These are phyloP conservation scores for Onychostoma macrolepis DNA, from an alignment of 2,113 vertebrate genomes.

Conservation along the genomic window DNA sequence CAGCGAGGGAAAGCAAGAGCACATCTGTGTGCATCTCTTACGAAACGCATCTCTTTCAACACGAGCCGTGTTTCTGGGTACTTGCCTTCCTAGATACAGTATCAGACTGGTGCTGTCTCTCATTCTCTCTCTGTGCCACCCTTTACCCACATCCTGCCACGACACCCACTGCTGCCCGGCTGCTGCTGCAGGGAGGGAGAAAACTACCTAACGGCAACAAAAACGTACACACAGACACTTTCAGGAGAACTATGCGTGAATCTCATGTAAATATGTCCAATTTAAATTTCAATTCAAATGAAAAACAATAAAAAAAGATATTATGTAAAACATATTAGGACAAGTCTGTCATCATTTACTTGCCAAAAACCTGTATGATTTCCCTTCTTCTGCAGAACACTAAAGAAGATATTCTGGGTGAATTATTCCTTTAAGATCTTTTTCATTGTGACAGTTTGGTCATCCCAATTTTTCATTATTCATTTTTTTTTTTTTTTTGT, in stretches of 20 bases:
- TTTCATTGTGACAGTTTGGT: background rate
- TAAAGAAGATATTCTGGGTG: background rate
- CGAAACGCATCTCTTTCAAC: slow-evolving; percentile 63
- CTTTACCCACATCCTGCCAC: slow-evolving; percentile 76
- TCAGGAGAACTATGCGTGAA: background rate
- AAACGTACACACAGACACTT: background rate
- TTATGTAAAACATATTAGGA: too few relatives aligned
- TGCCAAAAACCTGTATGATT: background rate
- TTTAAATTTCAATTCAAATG: background rate
- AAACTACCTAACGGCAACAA: slow-evolving; percentile 28
- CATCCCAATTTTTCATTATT: background rate
- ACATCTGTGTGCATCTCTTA: slow-evolving; percentile 43
- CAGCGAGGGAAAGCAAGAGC: slow-evolving; percentile 14
- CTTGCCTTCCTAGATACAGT: slow-evolving; percentile 68
- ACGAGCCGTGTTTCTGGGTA: slow-evolving; percentile 64
- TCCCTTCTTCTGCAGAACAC: background rate
- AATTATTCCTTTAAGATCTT: background rate
- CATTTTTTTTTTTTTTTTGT: background rate
- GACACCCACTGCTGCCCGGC: slow-evolving; percentile 65
- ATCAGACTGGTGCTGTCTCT: slow-evolving; percentile 62
- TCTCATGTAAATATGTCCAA: background rate
- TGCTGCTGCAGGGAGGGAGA: slow-evolving; percentile 59
- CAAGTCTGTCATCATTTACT: too few relatives aligned
- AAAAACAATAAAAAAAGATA: background rate
- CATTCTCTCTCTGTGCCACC: slow-evolving; percentile 54